Percentiles rank a stretch among this genome's conserved stretches.
Conservation (phyloP, 2,888 invertebrate genomes). For the Aradus depressus region DNA sequence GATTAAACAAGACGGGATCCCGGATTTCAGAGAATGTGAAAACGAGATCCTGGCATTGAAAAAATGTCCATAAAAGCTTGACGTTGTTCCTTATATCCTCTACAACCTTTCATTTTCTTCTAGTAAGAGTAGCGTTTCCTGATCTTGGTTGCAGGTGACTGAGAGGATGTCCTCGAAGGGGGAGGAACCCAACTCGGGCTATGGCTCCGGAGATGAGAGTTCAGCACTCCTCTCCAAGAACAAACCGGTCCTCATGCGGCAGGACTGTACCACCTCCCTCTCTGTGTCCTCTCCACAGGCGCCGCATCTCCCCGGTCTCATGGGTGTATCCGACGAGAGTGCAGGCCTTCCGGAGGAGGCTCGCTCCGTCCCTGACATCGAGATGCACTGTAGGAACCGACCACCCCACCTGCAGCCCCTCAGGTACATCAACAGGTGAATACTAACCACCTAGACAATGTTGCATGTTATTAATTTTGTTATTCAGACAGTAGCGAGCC, state of each 20-base stretch:
- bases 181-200: slow-evolving; percentile 45
- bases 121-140: too few relatives aligned
- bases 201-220: slow-evolving; percentile 70
- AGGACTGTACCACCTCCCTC: slow-evolving; percentile 72
- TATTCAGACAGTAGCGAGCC: too few relatives aligned
- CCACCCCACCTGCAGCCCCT: slow-evolving; percentile 26
- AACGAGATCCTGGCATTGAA: too few relatives aligned
- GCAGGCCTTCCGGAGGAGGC: slow-evolving; percentile 48
- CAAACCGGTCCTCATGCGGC: slow-evolving; percentile 73
- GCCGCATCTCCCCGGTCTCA: slow-evolving; percentile 51
- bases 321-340: slow-evolving; percentile 67
- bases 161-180: slow-evolving; percentile 25
- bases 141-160: slow-evolving; percentile 10
- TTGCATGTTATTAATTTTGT: too few relatives aligned
- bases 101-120: too few relatives aligned
- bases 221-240: slow-evolving; percentile 60
- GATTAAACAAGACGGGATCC: too few relatives aligned
- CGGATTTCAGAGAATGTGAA: too few relatives aligned
- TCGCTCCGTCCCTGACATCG: slow-evolving; percentile 70
- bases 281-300: slow-evolving; percentile 47
- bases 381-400: slow-evolving; percentile 56
- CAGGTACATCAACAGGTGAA: slow-evolving; percentile 14
- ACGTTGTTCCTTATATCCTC: too few relatives aligned
- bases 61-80: too few relatives aligned
- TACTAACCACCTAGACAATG: too few relatives aligned